A percentile compares a stretch with the other conserved stretches of the same genome.
Conservation (phyloP, 2,797 vertebrate genomes). For the Menidia menidia region DNA sequence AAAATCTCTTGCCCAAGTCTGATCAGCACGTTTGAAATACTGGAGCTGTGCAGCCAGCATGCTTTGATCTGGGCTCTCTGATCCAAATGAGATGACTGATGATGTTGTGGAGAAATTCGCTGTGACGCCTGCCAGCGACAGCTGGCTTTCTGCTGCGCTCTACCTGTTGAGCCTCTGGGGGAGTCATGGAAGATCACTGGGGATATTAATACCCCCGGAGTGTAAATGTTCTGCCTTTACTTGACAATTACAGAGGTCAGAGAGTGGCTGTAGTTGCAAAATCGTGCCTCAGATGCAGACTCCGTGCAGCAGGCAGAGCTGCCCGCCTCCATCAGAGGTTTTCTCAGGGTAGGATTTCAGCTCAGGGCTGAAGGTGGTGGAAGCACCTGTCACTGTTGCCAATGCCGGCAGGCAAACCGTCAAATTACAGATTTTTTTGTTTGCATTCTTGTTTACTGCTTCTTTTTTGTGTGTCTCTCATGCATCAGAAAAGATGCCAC, state of each 20-base stretch:
- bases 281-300: slow-evolving; percentile 22
- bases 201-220: slow-evolving; percentile 68
- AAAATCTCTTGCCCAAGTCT: neutral
- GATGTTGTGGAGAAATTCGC: slow-evolving; percentile 60
- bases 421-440: neutral
- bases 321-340: slow-evolving; percentile 52
- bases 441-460: neutral
- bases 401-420: slow-evolving; percentile 13
- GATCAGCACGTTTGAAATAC: slow-evolving; percentile 22
- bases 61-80: slow-evolving; percentile 30
- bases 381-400: slow-evolving; percentile 67
- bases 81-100: slow-evolving; percentile 60
- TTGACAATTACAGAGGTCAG: slow-evolving; percentile 69
- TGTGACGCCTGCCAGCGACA: slow-evolving; percentile 60
- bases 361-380: slow-evolving; percentile 38
- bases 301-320: neutral
- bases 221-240: slow-evolving; percentile 56
- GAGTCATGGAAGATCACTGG: slow-evolving; percentile 61
- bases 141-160: slow-evolving; percentile 63
- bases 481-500: too few species aligned
- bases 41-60: slow-evolving; percentile 1
- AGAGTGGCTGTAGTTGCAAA: slow-evolving; percentile 50
- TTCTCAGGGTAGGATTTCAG: slow-evolving; percentile 69
- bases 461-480: neutral
- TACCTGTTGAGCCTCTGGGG: slow-evolving; percentile 72